Percentiles rank a stretch among this genome's conserved stretches.
phyloP scores from a whole-genome alignment of 2,888 invertebrate genomes.

The Athalia cordata region DNA sequence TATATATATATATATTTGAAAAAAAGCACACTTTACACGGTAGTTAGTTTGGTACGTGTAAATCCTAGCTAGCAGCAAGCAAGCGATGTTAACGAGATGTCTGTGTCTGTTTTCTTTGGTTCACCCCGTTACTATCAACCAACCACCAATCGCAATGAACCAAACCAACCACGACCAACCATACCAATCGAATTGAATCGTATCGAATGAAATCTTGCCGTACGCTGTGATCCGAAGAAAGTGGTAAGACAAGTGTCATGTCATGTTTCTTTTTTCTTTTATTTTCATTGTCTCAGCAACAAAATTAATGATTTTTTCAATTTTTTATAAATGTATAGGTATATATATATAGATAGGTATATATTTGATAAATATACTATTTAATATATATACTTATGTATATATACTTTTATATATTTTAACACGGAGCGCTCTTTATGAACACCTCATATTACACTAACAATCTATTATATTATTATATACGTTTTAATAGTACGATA shows the following conservation, averaged over 20 bases:
- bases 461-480: too few relatives aligned
- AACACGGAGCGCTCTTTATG: not conserved
- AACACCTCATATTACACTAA: not conserved
- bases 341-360: slow-evolving; percentile 8
- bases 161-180: slow-evolving; percentile 62
- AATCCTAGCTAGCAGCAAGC: slow-evolving; percentile 45
- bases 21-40: slow-evolving; percentile 51
- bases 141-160: slow-evolving; percentile 55
- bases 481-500: too few relatives aligned
- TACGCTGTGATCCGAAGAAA: slow-evolving; percentile 67
- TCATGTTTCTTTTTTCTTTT: slow-evolving; percentile 26
- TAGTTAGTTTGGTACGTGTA: slow-evolving; percentile 43
- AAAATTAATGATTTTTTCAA: slow-evolving; percentile 19
- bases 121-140: slow-evolving; percentile 64
- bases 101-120: slow-evolving; percentile 66
- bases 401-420: slow-evolving; percentile 12
- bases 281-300: slow-evolving; percentile 11
- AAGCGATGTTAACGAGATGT: slow-evolving; percentile 66
- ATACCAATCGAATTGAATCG: slow-evolving; percentile 57
- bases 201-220: slow-evolving; percentile 63
- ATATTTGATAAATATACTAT: not conserved
- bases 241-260: slow-evolving; percentile 60
- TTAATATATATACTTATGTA: slow-evolving; percentile 34
- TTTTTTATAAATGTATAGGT: slow-evolving; percentile 22
- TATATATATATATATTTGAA: slow-evolving; percentile 23